These are phyloP conservation scores for Melipona quadrifasciata DNA, from an alignment of 1,140 invertebrate genomes.

Conservation along the genomic window DNA sequence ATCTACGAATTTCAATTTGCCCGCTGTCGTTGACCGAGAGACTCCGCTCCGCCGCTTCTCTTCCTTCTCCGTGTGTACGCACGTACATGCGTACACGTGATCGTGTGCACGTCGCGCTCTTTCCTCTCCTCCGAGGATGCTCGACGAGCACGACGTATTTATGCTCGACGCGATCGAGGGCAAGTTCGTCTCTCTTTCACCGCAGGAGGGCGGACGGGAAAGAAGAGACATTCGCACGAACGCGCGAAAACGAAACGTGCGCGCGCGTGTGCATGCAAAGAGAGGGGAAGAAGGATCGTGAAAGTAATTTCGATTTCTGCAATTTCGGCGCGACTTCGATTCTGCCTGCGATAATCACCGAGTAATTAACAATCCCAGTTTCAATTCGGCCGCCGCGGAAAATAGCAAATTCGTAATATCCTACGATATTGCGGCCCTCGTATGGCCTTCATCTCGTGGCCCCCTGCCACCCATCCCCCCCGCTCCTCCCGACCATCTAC, in stretches of 20 bases:
- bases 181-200: too few species aligned
- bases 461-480: conserved; percentile 2
- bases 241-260: too few species aligned
- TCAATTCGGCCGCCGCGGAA: conserved; percentile 80
- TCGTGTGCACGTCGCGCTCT: not conserved
- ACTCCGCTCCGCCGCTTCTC: conserved; percentile 20
- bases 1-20: conserved; percentile 69
- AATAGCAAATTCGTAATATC: conserved; percentile 83
- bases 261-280: too few species aligned
- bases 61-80: not conserved
- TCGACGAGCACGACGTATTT: too few species aligned
- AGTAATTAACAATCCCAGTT: conserved; percentile 82
- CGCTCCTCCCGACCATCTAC: too few species aligned
- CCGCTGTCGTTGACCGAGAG: conserved; percentile 52
- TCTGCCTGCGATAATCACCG: conserved; percentile 79
- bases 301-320: conserved; percentile 79
- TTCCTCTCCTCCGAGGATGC: too few species aligned
- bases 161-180: too few species aligned
- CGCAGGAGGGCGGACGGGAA: too few species aligned
- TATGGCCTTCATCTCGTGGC: conserved; percentile 50
- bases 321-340: conserved; percentile 73
- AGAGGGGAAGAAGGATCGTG: conserved; percentile 38
- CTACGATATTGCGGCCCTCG: conserved; percentile 79
- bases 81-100: too few species aligned
- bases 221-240: too few species aligned